Percentiles rank a stretch among this genome's conserved stretches.
phyloP scores from a whole-genome alignment of 2,797 vertebrate species.

The Brotogeris chrysoptera region DNA sequence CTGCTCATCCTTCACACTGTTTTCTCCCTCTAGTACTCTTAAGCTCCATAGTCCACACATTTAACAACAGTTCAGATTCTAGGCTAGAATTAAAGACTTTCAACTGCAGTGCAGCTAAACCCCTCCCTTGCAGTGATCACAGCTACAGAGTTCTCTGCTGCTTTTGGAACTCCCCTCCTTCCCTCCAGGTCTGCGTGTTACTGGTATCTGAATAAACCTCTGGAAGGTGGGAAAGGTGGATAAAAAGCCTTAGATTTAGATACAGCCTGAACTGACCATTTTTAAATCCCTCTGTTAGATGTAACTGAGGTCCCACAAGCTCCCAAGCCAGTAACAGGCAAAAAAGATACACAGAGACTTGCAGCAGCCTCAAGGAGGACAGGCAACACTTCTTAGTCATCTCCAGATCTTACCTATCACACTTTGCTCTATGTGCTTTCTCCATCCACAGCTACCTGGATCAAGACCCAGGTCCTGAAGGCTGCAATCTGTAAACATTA shows the following conservation, averaged over 20 bases:
- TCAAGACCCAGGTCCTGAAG: not conserved
- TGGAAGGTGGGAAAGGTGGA: not conserved
- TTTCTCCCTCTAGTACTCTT: conserved; percentile 19
- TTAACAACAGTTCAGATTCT: not conserved
- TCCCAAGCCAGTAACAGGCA: not conserved
- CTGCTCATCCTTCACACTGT: not conserved
- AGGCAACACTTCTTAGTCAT: not conserved
- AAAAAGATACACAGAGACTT: not conserved
- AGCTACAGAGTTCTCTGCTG: conserved; percentile 27
- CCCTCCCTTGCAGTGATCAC: not conserved
- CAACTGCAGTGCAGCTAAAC: not conserved
- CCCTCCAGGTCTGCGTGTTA: not conserved
- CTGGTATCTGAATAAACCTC: not conserved
- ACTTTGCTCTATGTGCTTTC: not conserved
- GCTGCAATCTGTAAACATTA: not conserved
- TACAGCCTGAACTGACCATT: not conserved
- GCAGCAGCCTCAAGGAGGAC: not conserved
- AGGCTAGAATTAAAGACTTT: not conserved
- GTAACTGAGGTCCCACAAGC: not conserved
- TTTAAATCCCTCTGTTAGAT: not conserved
- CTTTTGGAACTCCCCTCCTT: not conserved
- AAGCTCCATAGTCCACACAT: not conserved
- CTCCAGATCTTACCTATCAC: not conserved
- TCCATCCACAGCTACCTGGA: not conserved
- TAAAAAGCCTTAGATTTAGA: not conserved